Evolutionary conservation across 1,140 invertebrate genomes (phyloP).

Genomic region (Pseudomyrmex dendroicus): DNA sequence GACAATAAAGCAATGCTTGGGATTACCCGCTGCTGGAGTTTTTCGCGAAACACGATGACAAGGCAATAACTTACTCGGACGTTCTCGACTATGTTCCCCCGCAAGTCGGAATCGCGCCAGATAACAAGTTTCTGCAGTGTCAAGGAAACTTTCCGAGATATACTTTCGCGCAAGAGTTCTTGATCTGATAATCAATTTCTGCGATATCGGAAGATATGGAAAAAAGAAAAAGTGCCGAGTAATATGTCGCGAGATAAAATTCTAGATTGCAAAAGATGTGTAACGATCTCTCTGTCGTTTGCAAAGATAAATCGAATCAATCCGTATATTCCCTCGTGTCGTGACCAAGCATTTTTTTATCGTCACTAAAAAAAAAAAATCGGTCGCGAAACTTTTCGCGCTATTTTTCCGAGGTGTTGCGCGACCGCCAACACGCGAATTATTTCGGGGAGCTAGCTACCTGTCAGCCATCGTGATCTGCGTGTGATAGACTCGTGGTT

Average conservation of each 20-base stretch:
- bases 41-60: neutral
- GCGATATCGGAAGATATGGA: constrained; percentile 4
- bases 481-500: constrained; percentile 60
- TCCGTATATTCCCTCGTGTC: neutral
- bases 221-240: constrained; percentile 4
- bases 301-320: neutral
- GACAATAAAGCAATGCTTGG: constrained; percentile 34
- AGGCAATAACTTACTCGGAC: neutral
- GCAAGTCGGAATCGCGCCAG: too few relatives aligned
- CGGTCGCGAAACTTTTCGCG: neutral
- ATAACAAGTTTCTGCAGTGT: too few relatives aligned
- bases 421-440: too few relatives aligned
- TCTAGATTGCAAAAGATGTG: constrained; percentile 20
- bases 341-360: constrained; percentile 52
- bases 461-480: constrained; percentile 65
- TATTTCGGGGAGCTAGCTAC: constrained; percentile 57
- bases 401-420: too few relatives aligned
- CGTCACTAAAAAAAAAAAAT: neutral
- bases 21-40: neutral
- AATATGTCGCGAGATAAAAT: neutral
- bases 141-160: too few relatives aligned
- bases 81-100: too few relatives aligned
- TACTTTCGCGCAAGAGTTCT: neutral
- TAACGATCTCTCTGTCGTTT: neutral
- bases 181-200: constrained; percentile 1